phyloP scores from a whole-genome alignment of 1,140 invertebrate species.

The Anoplolepis gracilipes region DNA sequence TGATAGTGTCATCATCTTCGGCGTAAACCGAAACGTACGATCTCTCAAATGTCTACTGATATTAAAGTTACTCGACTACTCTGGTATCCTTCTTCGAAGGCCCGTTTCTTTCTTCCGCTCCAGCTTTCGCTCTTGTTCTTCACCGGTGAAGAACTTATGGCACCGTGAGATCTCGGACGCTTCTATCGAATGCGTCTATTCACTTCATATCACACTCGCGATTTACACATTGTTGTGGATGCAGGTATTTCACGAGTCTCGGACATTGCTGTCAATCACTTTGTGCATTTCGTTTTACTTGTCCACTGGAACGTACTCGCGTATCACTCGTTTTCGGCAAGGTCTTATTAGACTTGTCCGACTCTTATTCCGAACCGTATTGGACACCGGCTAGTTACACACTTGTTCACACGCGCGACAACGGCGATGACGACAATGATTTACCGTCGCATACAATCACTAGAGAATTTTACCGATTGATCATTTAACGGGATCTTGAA shows the following conservation, averaged over 20 bases:
- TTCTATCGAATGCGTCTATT: neutral
- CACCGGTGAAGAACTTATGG: neutral
- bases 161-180: neutral
- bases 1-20: slow-evolving; percentile 78
- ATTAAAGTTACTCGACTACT: neutral
- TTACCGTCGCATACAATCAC: slow-evolving; percentile 32
- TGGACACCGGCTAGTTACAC: slow-evolving; percentile 40
- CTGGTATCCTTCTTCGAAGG: slow-evolving; percentile 17
- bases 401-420: slow-evolving; percentile 40
- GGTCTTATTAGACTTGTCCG: neutral
- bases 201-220: slow-evolving; percentile 28
- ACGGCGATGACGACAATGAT: slow-evolving; percentile 18
- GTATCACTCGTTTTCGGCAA: neutral
- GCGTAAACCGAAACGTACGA: slow-evolving; percentile 66
- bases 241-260: neutral
- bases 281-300: neutral
- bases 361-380: neutral
- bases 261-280: slow-evolving; percentile 19
- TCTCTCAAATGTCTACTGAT: slow-evolving; percentile 14
- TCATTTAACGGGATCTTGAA: no score
- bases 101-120: neutral
- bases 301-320: neutral
- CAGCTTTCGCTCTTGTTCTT: neutral
- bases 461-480: neutral
- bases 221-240: slow-evolving; percentile 44